Percentiles rank a stretch among this genome's conserved stretches.
Conservation (phyloP, 2,888 invertebrate species). For the Podotricha telesiphe region DNA sequence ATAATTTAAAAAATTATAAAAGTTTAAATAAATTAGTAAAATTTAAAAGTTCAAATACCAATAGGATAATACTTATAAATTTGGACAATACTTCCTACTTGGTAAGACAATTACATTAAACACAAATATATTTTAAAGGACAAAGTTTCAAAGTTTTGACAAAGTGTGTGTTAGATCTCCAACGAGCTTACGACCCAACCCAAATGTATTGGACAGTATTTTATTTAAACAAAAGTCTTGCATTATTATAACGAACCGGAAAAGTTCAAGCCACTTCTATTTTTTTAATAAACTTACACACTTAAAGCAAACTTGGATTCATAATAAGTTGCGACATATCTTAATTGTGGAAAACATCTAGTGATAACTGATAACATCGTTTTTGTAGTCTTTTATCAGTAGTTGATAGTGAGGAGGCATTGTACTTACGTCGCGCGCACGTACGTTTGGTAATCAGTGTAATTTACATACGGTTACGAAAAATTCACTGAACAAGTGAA, state of each 20-base stretch:
- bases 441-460: slow-evolving; percentile 27
- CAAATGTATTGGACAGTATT: no score
- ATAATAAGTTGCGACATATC: slow-evolving; percentile 23
- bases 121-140: no score
- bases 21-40: no score
- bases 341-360: slow-evolving; percentile 16
- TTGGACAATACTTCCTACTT: no score
- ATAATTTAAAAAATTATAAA: no score
- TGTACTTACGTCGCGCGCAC: slow-evolving; percentile 31
- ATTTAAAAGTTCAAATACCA: no score
- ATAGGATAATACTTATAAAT: no score
- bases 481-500: slow-evolving; percentile 34
- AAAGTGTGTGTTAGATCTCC: no score
- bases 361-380: slow-evolving; percentile 8
- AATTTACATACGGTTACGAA: slow-evolving; percentile 30
- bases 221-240: background rate
- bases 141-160: no score
- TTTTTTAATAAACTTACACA: background rate
- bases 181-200: no score
- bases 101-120: no score
- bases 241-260: background rate
- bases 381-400: slow-evolving; percentile 16
- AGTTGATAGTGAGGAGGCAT: slow-evolving; percentile 19
- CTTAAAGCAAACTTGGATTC: background rate
- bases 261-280: background rate